Conservation (phyloP, 92 coral and sea anemone genomes). For the Anthopleura xanthogrammica region DNA sequence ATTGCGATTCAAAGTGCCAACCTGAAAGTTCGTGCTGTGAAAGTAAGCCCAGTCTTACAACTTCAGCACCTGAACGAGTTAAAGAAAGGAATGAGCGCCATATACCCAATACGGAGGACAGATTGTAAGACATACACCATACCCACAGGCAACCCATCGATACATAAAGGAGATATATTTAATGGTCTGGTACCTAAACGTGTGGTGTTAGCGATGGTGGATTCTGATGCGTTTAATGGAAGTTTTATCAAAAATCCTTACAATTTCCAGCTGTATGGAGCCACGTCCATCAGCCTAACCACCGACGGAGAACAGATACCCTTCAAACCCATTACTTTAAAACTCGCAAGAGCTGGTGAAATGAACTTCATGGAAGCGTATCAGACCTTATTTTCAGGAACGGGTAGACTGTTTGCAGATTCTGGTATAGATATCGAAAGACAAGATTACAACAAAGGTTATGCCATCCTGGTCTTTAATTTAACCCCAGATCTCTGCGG, state of each 20-base stretch:
- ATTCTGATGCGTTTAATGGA: no score
- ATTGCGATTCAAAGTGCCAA: slow-evolving; percentile 8
- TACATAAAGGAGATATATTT: background rate
- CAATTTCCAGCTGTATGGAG: background rate
- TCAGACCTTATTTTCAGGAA: no score
- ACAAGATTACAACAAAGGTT: slow-evolving; percentile 17
- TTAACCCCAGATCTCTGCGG: slow-evolving; percentile 4
- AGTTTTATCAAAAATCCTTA: slow-evolving; percentile 18
- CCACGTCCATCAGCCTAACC: slow-evolving; percentile 7
- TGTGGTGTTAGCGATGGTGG: slow-evolving; percentile 7
- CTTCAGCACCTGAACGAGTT: slow-evolving; percentile 11
- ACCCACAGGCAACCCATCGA: slow-evolving; percentile 4
- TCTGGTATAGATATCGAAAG: slow-evolving; percentile 12
- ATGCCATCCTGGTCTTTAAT: background rate
- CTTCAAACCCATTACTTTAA: background rate
- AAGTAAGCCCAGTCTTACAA: no score
- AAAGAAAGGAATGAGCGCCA: slow-evolving; percentile 20
- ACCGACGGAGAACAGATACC: slow-evolving; percentile 8
- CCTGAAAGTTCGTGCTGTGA: slow-evolving; percentile 25
- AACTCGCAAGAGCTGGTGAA: background rate
- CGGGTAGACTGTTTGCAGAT: slow-evolving; percentile 1
- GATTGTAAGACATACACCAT: slow-evolving; percentile 9
- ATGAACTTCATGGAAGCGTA: slow-evolving; percentile 17
- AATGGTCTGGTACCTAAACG: slow-evolving; percentile 2
- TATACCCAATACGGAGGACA: slow-evolving; percentile 15